These are phyloP conservation scores for Pseudomugil gertrudae DNA, from an alignment of 2,797 vertebrate genomes.

Conservation along the genomic window DNA sequence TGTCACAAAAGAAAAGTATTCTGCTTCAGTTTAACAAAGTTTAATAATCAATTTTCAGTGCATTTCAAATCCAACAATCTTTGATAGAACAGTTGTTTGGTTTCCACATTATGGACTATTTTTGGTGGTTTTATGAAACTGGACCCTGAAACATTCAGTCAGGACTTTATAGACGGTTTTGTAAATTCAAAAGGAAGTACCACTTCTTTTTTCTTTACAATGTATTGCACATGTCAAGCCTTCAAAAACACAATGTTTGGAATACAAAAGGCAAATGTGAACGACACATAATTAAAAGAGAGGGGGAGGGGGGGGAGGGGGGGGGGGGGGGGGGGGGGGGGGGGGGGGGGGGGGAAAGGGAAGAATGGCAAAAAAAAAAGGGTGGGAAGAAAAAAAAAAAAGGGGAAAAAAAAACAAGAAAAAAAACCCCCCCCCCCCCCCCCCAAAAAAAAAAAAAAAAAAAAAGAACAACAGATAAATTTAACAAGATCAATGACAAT, in stretches of 20 bases:
- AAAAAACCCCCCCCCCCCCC: slow-evolving; percentile 43
- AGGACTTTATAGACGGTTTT: slow-evolving; percentile 47
- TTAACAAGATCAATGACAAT: slow-evolving; percentile 47
- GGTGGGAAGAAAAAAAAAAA: too few relatives aligned
- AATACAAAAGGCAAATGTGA: slow-evolving; percentile 84
- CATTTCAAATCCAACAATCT: slow-evolving; percentile 59
- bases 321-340: too few relatives aligned
- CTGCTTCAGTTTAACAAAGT: slow-evolving; percentile 22
- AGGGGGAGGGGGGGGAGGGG: too few relatives aligned
- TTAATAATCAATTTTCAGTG: slow-evolving; percentile 51
- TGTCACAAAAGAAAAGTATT: slow-evolving; percentile 16
- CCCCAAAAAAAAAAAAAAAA: slow-evolving; percentile 38
- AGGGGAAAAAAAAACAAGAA: too few relatives aligned
- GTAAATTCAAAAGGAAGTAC: slow-evolving; percentile 46
- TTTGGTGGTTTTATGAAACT: slow-evolving; percentile 45
- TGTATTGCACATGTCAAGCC: slow-evolving; percentile 81
- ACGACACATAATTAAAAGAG: slow-evolving; percentile 56
- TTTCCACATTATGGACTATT: slow-evolving; percentile 38
- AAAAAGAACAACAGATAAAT: slow-evolving; percentile 30
- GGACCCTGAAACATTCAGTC: slow-evolving; percentile 54
- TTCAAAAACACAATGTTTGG: slow-evolving; percentile 75
- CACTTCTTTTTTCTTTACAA: slow-evolving; percentile 63
- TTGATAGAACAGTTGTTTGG: slow-evolving; percentile 38
- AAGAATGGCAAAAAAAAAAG: too few relatives aligned
- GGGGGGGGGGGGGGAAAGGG: too few relatives aligned